Base-by-base conservation (phyloP, 2,888 invertebrate species). In the Coleophora flavipennella region DNA sequence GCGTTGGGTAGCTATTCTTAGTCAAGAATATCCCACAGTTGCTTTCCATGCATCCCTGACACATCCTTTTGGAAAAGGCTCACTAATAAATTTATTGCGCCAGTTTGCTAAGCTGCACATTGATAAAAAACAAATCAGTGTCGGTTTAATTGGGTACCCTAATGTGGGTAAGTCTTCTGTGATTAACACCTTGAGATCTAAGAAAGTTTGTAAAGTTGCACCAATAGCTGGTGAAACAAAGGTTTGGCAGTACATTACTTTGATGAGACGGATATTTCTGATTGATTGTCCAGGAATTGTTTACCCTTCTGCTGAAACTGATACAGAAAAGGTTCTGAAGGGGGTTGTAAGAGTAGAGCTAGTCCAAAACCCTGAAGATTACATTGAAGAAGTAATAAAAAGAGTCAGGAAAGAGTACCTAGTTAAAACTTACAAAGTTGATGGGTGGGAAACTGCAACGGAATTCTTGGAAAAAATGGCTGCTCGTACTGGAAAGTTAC, bases 251-350 rank as follows among this genome's bases (percentile, higher is more conserved):
- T 99, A 99, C 67, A 97, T 99, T 32, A 98, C 99, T 1, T 78
- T 99, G 39, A 99, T 99, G 99, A 91, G 90, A 56, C 88, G 95
- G 54, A 99, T 99, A 63, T 99, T 94, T 71, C 86, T 99, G 10
- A 98, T 99, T 54, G 99, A 99, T 85, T 99, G 99, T 73, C 99
- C 99, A 2, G 99, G 99, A 28, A 94, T 99, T 39, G 99, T 99
- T 4, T 98, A 98, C 78, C 97, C 99, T 8, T 93, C 95, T 8
- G 95, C 96, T 10, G 98, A 99, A 83, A 93, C 95, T 1, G 98
- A 99, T 54, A 92, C 95, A 1, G 95, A 95, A 57, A 95, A 95
- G 65, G 97, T 99, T 29, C 85, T 99, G 2, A 99, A 99, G 79
- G 98, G 99, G 40, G 98, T 99, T 20, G 99, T 99, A 0, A 89